These are phyloP conservation scores for Porites lobata DNA, from an alignment of 92 coral and sea anemone genomes.

Conservation along the genomic window DNA sequence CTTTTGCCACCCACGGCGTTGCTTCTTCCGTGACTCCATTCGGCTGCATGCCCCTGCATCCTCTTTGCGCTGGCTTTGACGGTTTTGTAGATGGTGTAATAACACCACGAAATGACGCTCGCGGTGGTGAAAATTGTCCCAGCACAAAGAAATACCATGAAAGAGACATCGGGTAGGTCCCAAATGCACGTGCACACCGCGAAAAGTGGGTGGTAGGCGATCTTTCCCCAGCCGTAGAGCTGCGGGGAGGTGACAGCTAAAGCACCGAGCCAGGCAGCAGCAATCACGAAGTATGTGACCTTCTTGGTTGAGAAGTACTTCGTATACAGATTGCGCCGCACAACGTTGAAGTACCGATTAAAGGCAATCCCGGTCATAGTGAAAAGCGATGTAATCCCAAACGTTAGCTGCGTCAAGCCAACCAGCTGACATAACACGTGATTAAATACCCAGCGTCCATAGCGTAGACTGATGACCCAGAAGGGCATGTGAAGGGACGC, in stretches of 20 bases:
- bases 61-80: constrained; percentile 76
- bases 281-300: constrained; percentile 50
- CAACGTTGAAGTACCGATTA: constrained; percentile 81
- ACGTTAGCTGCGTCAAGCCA: constrained; percentile 64
- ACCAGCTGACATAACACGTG: constrained; percentile 61
- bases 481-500: constrained; percentile 87
- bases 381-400: constrained; percentile 77
- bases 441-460: constrained; percentile 75
- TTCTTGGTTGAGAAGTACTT: constrained; percentile 68
- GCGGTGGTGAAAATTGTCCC: constrained; percentile 65
- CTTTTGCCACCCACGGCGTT: background rate
- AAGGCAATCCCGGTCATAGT: constrained; percentile 80
- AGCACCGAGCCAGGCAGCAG: constrained; percentile 72
- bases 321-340: constrained; percentile 55
- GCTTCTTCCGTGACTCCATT: constrained; percentile 21
- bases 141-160: constrained; percentile 65
- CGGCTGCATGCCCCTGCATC: constrained; percentile 59
- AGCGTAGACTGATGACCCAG: constrained; percentile 76
- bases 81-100: constrained; percentile 73
- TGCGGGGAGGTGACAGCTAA: constrained; percentile 74
- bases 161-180: constrained; percentile 75
- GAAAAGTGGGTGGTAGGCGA: constrained; percentile 66
- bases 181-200: constrained; percentile 76
- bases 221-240: constrained; percentile 90
- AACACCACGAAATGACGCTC: constrained; percentile 69